phyloP scores from a whole-genome alignment of 2,888 invertebrate genomes.

The Brenthis ino region DNA sequence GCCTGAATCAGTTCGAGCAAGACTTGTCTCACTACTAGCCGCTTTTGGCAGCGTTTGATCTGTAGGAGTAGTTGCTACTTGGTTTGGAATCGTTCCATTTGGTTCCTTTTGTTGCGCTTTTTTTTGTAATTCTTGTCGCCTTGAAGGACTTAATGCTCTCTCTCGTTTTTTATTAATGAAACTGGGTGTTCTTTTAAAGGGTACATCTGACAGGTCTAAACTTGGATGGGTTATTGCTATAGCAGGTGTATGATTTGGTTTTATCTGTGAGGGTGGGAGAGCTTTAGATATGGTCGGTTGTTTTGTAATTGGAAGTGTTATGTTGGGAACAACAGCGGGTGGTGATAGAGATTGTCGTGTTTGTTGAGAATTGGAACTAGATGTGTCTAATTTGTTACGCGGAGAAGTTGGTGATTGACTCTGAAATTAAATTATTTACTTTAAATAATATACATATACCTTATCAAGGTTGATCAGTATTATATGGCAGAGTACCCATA shows the following conservation, averaged over 20 bases:
- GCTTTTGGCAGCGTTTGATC: conserved; percentile 64
- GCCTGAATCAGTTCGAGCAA: conserved; percentile 88
- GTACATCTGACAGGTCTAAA: conserved; percentile 73
- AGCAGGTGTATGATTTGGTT: conserved; percentile 74
- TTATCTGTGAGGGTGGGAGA: conserved; percentile 54
- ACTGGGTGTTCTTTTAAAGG: conserved; percentile 76
- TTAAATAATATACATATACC: not conserved
- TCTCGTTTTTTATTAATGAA: conserved; percentile 78
- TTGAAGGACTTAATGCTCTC: conserved; percentile 76
- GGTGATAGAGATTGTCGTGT: conserved; percentile 71
- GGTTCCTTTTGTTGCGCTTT: conserved; percentile 70
- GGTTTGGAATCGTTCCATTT: conserved; percentile 67
- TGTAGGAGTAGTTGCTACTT: conserved; percentile 66
- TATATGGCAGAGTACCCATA: not conserved
- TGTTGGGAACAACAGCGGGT: conserved; percentile 73
- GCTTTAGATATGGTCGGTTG: conserved; percentile 71
- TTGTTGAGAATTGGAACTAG: conserved; percentile 63
- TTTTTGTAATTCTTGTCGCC: conserved; percentile 74
- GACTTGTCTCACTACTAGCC: conserved; percentile 69
- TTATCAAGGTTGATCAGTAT: not conserved
- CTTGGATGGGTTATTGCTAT: conserved; percentile 83
- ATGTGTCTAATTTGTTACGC: conserved; percentile 75
- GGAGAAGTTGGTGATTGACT: conserved; percentile 80
- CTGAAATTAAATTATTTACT: conserved; percentile 47
- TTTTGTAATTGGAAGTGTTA: conserved; percentile 73